Evolutionary conservation across 1,140 invertebrate species (phyloP).

Genomic region (Zaprionus taronus): DNA sequence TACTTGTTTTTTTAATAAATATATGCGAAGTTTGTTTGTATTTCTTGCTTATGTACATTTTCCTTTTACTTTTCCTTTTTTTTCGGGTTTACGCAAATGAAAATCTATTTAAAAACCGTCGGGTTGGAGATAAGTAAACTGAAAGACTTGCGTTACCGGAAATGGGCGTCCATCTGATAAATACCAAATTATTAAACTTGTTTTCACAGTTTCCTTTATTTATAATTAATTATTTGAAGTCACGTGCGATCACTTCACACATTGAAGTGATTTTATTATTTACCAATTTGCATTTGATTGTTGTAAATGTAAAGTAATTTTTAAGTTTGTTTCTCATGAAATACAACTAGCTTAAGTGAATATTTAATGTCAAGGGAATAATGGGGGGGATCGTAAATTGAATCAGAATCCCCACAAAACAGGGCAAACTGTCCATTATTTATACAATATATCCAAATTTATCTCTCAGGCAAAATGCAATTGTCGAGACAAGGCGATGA

Average conservation of each 20-base stretch:
- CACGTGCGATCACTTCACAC: background rate
- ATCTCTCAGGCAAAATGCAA: slow-evolving; percentile 10
- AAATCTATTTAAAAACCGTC: slow-evolving; percentile 8
- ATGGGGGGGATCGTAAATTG: background rate
- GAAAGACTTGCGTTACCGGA: slow-evolving; percentile 6
- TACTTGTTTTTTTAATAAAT: background rate
- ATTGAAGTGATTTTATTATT: background rate
- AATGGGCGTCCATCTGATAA: slow-evolving; percentile 7
- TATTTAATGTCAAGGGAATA: background rate
- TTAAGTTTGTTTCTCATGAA: background rate
- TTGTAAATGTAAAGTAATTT: background rate
- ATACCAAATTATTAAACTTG: slow-evolving; percentile 9
- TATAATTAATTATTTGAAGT: slow-evolving; percentile 1
- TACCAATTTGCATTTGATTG: background rate
- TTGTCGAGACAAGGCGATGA: slow-evolving; percentile 12
- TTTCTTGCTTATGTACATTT: background rate
- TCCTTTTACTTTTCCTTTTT: slow-evolving; percentile 5
- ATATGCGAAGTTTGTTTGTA: background rate
- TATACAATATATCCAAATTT: slow-evolving; percentile 2
- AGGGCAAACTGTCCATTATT: slow-evolving; percentile 7
- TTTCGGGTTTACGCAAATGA: slow-evolving; percentile 6
- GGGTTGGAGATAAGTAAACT: slow-evolving; percentile 1
- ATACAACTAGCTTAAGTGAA: background rate
- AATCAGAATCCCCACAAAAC: background rate
- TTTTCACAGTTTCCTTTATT: slow-evolving; percentile 5